Evolutionary conservation across 1,140 invertebrate species (phyloP).

Genomic region (Octopus sinensis): DNA sequence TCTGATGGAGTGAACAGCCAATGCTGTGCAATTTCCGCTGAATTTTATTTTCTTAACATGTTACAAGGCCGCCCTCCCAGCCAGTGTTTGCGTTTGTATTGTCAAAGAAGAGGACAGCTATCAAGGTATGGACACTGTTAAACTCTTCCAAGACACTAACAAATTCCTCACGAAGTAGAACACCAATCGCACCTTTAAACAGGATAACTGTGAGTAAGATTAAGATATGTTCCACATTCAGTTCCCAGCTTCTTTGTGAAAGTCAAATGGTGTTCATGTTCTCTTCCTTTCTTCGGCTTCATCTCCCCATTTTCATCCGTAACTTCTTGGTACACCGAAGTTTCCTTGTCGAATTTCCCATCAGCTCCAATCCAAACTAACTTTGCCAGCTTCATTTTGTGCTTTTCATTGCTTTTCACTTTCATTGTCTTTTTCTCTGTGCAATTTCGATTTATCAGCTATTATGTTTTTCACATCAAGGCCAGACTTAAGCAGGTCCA

Average conservation of each 20-base stretch:
- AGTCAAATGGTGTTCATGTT: constrained; percentile 4
- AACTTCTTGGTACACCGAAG: not conserved
- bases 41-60: not conserved
- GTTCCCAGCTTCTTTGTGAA: constrained; percentile 7
- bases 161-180: not conserved
- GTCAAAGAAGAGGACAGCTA: not conserved
- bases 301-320: not conserved
- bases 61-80: not conserved
- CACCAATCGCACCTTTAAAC: not conserved
- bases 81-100: constrained; percentile 7
- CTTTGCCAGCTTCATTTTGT: not conserved
- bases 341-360: not conserved
- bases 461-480: too few species aligned
- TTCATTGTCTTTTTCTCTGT: constrained; percentile 8
- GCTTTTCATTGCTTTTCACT: constrained; percentile 4
- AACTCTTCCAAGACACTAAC: constrained; percentile 7
- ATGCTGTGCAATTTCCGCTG: not conserved
- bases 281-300: constrained; percentile 4
- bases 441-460: not conserved
- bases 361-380: constrained; percentile 8
- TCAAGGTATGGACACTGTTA: not conserved
- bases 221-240: constrained; percentile 4
- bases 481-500: too few species aligned
- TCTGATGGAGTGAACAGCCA: constrained; percentile 3
- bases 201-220: not conserved